Evolutionary conservation across 1,140 invertebrate genomes (phyloP), one percentile per base, ranked within the genome.

Genomic region (Latrodectus geometricus): DNA sequence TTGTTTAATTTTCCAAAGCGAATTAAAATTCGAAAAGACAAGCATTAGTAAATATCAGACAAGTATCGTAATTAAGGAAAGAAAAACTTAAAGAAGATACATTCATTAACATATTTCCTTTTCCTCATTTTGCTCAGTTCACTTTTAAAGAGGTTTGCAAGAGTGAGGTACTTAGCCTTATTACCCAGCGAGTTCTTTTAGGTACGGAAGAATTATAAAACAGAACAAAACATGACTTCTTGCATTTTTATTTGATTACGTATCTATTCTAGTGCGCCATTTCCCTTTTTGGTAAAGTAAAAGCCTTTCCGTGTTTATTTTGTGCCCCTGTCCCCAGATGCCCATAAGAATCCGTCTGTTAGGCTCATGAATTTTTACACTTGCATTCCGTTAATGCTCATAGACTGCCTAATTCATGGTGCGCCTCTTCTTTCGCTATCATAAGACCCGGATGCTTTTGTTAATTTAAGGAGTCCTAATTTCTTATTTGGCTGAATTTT

Each of bases 221-320:
- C 35, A 35, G 35, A 35, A 5, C 35, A 35, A 35, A 35, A 35
- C 35, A 35, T 35, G 35, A 35, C 35, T 35, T 35, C 35, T 35
- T 61, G 54, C 2, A n/a, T 69, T 15, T 23, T 69, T 20, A 69
- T 69, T 69, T 21, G 9, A n/a, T 21, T 9, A 69, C 14, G 21
- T 73, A 14, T 48, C 35, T 14, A 15, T 49, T 73, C 68, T 76
- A 8, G n/a, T 61, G 48, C 61, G n/a, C n/a, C n/a, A n/a, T n/a
- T n/a, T 49, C 56, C 73, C 61, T 73, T 61, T 17, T 14, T 8
- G 17, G 70, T 73, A 76, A 69, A 50, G 72, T 84, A 84, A 84
- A 84, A 84, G 82, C 56, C 75, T 84, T 84, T 76, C 73, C 82
- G 35, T 84, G 82, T 84, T 76, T 76, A 82, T 82, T 82, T 50